These are phyloP conservation scores for Atherix ibis DNA, from an alignment of 2,888 invertebrate genomes.

Conservation along the genomic window DNA sequence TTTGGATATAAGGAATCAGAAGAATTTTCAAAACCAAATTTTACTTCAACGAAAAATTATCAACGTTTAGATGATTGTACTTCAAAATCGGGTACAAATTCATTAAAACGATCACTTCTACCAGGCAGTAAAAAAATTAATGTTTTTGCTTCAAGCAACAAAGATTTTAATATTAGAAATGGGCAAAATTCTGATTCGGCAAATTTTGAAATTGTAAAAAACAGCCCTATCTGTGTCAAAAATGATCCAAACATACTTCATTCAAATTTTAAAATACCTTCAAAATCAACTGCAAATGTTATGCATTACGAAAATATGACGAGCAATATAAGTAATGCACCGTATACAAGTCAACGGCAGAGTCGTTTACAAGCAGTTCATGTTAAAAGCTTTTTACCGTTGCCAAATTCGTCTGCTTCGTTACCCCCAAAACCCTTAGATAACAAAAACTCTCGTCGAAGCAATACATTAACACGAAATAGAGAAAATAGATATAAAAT, in stretches of 20 bases:
- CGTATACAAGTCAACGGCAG: constrained; percentile 4
- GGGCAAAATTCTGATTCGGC: constrained; percentile 10
- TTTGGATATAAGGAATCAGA: constrained; percentile 8
- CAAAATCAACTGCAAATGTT: constrained; percentile 14
- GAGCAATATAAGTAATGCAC: neutral
- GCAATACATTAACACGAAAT: constrained; percentile 12
- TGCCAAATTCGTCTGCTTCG: constrained; percentile 7
- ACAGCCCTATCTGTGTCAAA: constrained; percentile 12
- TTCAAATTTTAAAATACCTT: constrained; percentile 8
- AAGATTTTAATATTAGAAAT: too few relatives aligned
- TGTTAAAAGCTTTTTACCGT: constrained; percentile 8
- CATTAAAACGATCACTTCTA: constrained; percentile 12
- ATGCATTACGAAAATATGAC: constrained; percentile 10
- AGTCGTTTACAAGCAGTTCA: constrained; percentile 9
- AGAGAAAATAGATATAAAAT: constrained; percentile 16
- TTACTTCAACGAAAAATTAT: constrained; percentile 14
- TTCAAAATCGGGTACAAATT: constrained; percentile 3
- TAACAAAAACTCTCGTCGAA: constrained; percentile 10
- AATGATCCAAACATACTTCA: constrained; percentile 9
- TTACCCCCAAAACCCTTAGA: constrained; percentile 13
- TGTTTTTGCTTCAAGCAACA: constrained; percentile 11
- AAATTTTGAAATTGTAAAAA: neutral
- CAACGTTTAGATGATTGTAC: constrained; percentile 13
- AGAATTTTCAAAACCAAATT: constrained; percentile 13
- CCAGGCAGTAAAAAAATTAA: constrained; percentile 11